phyloP scores from a whole-genome alignment of 2,797 vertebrate genomes.

The Pampus argenteus region DNA sequence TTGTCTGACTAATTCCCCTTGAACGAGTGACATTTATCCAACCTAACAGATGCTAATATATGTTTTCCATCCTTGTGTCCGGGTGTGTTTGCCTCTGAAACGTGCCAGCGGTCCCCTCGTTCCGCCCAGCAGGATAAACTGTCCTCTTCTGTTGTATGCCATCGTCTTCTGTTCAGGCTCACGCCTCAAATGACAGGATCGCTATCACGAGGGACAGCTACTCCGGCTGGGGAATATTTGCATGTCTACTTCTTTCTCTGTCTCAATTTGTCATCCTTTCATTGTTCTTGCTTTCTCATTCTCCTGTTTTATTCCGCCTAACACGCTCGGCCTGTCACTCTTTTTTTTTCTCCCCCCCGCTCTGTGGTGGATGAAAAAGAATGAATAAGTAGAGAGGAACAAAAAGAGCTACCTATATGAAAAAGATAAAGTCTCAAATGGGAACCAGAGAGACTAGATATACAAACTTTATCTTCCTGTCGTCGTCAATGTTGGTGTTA shows the following conservation, averaged over 20 bases:
- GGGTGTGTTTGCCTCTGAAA: conserved; percentile 23
- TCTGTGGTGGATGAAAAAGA: conserved; percentile 6
- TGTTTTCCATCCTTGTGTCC: not conserved
- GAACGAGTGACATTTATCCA: too few relatives aligned
- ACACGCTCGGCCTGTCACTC: conserved; percentile 27
- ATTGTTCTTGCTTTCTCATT: conserved; percentile 20
- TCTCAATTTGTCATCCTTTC: conserved; percentile 68
- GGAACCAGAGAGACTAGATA: not conserved
- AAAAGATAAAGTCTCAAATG: not conserved
- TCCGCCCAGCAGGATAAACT: conserved; percentile 59
- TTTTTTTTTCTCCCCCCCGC: too few relatives aligned
- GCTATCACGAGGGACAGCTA: conserved; percentile 55
- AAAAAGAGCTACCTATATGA: not conserved
- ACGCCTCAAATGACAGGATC: conserved; percentile 61
- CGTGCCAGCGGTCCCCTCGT: conserved; percentile 27
- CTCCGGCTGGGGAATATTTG: conserved; percentile 68
- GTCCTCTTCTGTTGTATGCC: conserved; percentile 40
- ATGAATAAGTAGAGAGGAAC: not conserved
- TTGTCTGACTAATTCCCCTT: too few relatives aligned
- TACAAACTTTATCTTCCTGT: not conserved
- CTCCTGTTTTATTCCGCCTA: conserved; percentile 14
- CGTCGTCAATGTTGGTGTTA: not conserved
- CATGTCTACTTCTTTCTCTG: conserved; percentile 48
- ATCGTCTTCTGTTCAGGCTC: conserved; percentile 49
- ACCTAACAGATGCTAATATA: not conserved